Conservation (phyloP, 2,888 invertebrate species). For the Protodeltote pygarga region DNA sequence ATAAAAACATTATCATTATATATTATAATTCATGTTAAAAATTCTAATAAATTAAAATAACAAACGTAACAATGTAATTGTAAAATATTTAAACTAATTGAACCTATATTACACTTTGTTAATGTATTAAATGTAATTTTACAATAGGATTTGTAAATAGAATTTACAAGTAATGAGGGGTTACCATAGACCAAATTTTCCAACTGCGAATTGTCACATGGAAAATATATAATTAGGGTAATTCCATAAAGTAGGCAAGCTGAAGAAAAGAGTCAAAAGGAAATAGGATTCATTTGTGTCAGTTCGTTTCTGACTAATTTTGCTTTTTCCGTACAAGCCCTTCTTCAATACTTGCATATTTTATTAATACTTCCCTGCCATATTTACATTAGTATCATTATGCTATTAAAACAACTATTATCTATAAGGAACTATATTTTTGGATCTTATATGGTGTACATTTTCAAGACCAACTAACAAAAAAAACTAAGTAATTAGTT, state of each 20-base stretch:
- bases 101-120: conserved; percentile 37
- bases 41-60: conserved; percentile 54
- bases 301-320: too few relatives aligned
- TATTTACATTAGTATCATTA: not conserved
- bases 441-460: not conserved
- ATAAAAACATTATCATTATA: conserved; percentile 22
- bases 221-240: too few relatives aligned
- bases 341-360: too few relatives aligned
- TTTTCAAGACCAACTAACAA: not conserved
- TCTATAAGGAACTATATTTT: conserved; percentile 16
- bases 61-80: conserved; percentile 49
- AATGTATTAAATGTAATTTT: not conserved
- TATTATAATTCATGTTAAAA: conserved; percentile 39
- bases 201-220: too few relatives aligned
- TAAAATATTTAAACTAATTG: conserved; percentile 23
- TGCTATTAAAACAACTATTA: conserved; percentile 1
- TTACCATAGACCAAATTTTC: too few relatives aligned
- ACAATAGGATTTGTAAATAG: not conserved
- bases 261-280: not conserved
- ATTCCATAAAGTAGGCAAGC: not conserved
- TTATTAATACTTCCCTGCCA: too few relatives aligned
- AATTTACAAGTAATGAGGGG: not conserved
- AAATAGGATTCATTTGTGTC: not conserved
- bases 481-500: conserved; percentile 1
- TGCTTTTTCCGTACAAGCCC: too few relatives aligned